These are phyloP conservation scores for Himalopsyche tibetana DNA, from an alignment of 2,888 invertebrate species.

Conservation along the genomic window DNA sequence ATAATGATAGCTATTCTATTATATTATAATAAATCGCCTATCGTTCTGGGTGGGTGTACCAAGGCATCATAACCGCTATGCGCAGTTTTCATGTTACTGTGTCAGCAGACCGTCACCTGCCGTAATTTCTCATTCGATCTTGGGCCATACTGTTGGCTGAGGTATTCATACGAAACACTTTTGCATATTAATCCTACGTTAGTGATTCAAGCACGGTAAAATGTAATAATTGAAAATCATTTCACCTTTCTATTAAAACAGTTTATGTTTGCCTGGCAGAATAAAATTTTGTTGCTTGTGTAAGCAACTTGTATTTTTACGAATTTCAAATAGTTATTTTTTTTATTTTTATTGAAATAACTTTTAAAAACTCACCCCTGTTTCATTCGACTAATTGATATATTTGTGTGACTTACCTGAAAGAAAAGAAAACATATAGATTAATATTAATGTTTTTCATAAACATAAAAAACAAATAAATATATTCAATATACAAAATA, in stretches of 20 bases:
- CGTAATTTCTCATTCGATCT: background rate
- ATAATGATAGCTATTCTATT: background rate
- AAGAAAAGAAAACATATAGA: background rate
- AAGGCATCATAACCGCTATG: slow-evolving; percentile 39
- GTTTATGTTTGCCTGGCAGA: too few species aligned
- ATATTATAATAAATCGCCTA: background rate
- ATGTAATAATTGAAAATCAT: too few species aligned
- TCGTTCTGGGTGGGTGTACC: slow-evolving; percentile 2
- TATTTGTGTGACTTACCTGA: background rate
- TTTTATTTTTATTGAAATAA: too few species aligned
- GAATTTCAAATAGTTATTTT: too few species aligned
- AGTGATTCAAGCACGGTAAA: too few species aligned
- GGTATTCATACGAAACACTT: background rate
- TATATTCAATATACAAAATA: too few species aligned
- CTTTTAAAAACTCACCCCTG: background rate
- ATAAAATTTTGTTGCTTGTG: too few species aligned
- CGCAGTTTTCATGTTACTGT: slow-evolving; percentile 27
- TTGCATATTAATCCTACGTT: too few species aligned
- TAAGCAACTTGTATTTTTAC: too few species aligned
- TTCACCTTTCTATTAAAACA: too few species aligned
- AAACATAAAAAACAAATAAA: too few species aligned
- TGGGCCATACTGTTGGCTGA: background rate
- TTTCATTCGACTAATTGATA: background rate
- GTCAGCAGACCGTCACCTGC: slow-evolving; percentile 36
- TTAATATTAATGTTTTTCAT: too few species aligned